phyloP scores from a whole-genome alignment of 1,140 invertebrate species.

The Pseudomyrmex flavicornis region DNA sequence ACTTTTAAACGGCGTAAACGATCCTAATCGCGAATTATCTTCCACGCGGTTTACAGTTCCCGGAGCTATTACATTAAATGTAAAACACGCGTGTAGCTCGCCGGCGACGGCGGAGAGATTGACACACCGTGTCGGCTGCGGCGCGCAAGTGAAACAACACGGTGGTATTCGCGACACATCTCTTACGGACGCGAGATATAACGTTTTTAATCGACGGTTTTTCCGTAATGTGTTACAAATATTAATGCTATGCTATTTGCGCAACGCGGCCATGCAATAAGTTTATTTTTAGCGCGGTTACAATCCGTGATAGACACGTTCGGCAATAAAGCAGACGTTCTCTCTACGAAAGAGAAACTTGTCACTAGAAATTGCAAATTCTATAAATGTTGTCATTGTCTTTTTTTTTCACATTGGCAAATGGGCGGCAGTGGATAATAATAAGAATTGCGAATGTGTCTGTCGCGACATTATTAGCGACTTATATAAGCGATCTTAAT shows the following conservation, averaged over 20 bases:
- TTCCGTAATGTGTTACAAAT: not conserved
- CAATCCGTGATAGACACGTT: no score
- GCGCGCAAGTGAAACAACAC: not conserved
- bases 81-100: not conserved
- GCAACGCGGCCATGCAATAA: not conserved
- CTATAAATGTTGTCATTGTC: no score
- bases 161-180: not conserved
- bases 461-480: no score
- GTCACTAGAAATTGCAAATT: no score
- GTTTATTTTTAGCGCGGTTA: no score
- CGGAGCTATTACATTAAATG: constrained; percentile 37
- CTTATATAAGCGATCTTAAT: no score
- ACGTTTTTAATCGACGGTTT: not conserved
- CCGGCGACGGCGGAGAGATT: not conserved
- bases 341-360: no score
- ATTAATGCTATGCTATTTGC: no score
- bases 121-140: not conserved
- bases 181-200: not conserved
- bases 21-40: constrained; percentile 31
- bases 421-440: no score
- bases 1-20: constrained; percentile 52
- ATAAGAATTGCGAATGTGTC: no score
- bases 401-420: no score
- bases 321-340: no score
- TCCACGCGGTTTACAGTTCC: not conserved